A percentile compares a stretch with the other conserved stretches of the same genome.
Conservation (phyloP, 2,113 vertebrate species). For the Amblyopsis rosae region DNA sequence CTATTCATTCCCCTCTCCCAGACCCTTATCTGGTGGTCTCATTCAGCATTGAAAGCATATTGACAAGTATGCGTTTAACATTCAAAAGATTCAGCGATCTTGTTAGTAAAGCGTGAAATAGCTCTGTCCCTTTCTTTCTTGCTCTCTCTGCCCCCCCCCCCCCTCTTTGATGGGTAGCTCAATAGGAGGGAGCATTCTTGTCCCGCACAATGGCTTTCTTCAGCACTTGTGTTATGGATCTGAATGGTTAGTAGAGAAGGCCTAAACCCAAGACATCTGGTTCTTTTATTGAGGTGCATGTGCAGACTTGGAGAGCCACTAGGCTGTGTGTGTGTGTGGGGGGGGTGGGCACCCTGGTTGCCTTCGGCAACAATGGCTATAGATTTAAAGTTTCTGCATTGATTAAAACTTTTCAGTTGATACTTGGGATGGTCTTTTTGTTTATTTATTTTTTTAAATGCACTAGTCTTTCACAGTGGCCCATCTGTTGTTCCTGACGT, state of each 20-base stretch:
- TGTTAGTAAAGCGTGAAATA: constrained; percentile 79
- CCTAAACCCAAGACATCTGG: constrained; percentile 77
- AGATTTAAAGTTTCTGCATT: constrained; percentile 28
- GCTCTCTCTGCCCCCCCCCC: constrained; percentile 6
- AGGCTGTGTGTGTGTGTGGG: constrained; percentile 49
- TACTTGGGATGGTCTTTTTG: constrained; percentile 6
- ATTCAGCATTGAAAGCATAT: constrained; percentile 68
- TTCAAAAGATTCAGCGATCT: constrained; percentile 74
- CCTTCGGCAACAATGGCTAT: constrained; percentile 25
- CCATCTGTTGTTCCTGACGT: constrained; percentile 3
- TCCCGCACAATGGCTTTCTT: constrained; percentile 72
- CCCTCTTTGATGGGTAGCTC: constrained; percentile 33
- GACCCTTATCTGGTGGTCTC: constrained; percentile 73
- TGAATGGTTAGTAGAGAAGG: constrained; percentile 66
- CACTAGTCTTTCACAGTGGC: background rate
- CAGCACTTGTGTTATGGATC: constrained; percentile 71
- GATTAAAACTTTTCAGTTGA: constrained; percentile 24
- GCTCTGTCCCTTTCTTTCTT: constrained; percentile 52
- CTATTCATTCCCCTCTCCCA: constrained; percentile 23
- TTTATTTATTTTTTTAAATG: background rate
- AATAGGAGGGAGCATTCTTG: constrained; percentile 66
- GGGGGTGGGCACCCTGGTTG: constrained; percentile 24
- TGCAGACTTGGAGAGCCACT: constrained; percentile 23
- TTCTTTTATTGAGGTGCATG: constrained; percentile 52
- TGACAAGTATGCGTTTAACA: constrained; percentile 75